These are phyloP conservation scores for Thalassarche chlororhynchos DNA, from an alignment of 2,113 vertebrate species.

Conservation along the genomic window DNA sequence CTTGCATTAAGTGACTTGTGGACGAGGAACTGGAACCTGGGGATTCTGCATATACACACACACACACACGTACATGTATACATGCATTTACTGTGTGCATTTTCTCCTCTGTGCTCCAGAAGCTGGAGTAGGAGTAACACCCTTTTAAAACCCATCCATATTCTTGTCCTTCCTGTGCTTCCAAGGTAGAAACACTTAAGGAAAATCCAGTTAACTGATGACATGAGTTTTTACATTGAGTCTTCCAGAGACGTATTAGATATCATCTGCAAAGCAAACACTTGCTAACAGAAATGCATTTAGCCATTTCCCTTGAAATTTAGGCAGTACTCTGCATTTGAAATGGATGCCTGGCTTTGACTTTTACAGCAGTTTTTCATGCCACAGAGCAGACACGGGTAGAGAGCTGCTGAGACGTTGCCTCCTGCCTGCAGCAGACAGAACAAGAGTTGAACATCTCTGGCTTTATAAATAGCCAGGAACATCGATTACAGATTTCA, in stretches of 20 bases:
- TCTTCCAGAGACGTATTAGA: background rate
- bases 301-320: background rate
- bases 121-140: background rate
- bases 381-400: background rate
- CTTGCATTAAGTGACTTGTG: background rate
- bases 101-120: background rate
- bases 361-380: background rate
- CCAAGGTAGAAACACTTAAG: background rate
- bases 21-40: background rate
- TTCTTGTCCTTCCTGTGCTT: background rate
- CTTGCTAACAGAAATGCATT: background rate
- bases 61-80: fast-evolving
- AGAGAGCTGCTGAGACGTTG: background rate
- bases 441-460: background rate
- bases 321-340: background rate
- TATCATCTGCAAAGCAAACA: background rate
- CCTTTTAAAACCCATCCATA: background rate
- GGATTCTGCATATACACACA: background rate
- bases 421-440: background rate
- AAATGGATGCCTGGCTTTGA: background rate
- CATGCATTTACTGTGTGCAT: background rate
- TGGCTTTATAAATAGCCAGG: background rate
- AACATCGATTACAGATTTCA: background rate
- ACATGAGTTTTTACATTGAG: background rate
- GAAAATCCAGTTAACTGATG: background rate